phyloP scores from a whole-genome alignment of 2,113 vertebrate species.

The Chloebia gouldiae region DNA sequence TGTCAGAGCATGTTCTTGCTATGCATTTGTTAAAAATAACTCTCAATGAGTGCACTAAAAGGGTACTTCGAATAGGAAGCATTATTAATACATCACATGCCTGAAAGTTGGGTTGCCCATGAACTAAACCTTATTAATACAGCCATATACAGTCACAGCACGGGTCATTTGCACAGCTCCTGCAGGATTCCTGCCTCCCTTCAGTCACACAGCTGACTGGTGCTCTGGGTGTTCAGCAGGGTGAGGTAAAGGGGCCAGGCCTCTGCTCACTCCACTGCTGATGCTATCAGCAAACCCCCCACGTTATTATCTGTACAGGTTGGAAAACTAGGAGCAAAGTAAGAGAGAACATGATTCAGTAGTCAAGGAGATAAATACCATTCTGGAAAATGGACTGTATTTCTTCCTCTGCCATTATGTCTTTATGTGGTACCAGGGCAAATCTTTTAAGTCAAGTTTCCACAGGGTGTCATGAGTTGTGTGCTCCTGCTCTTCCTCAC shows the following conservation, averaged over 20 bases:
- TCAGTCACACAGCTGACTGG: neutral
- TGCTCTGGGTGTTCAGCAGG: neutral
- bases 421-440: neutral
- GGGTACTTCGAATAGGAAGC: neutral
- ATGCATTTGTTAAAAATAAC: conserved; percentile 22
- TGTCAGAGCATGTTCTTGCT: neutral
- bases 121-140: neutral
- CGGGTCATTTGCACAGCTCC: neutral
- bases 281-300: neutral
- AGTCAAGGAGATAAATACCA: neutral
- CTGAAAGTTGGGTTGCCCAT: neutral
- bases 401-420: neutral
- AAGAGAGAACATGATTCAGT: neutral
- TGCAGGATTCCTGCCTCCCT: neutral
- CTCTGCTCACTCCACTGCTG: neutral
- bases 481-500: neutral
- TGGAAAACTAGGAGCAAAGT: neutral
- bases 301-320: neutral
- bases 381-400: neutral
- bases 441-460: neutral
- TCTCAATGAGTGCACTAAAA: neutral
- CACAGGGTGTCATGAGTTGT: neutral
- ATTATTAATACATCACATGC: conserved; percentile 2
- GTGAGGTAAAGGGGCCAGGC: neutral
- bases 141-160: neutral